phyloP scores from a whole-genome alignment of 1,140 invertebrate species.

The Lucilia cuprina region DNA sequence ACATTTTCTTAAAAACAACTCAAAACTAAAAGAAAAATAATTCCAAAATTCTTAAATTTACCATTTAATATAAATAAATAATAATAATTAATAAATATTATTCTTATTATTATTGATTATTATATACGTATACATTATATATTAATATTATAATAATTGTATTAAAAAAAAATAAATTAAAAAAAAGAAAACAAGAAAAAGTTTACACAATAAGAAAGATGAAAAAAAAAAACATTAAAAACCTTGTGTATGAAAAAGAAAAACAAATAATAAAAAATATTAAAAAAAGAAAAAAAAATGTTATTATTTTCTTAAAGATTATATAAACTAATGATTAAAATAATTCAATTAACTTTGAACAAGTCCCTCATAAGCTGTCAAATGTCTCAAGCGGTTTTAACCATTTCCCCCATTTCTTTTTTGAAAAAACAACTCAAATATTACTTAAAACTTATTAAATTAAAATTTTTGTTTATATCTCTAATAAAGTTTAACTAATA shows the following conservation, averaged over 20 bases:
- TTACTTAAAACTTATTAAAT: no score
- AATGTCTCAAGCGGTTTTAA: no score
- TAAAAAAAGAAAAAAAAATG: neutral
- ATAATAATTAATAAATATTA: neutral
- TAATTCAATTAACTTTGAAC: no score
- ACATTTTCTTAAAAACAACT: neutral
- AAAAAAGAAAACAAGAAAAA: slow-evolving; percentile 12
- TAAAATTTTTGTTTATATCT: no score
- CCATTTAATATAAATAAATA: neutral
- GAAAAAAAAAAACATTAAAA: neutral
- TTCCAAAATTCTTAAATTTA: slow-evolving; percentile 4
- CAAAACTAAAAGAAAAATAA: neutral
- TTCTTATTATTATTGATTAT: slow-evolving; percentile 10
- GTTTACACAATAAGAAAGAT: slow-evolving; percentile 21
- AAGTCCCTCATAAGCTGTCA: no score
- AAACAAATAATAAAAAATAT: neutral
- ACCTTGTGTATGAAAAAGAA: neutral
- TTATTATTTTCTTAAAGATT: neutral
- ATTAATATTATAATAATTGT: slow-evolving; percentile 10
- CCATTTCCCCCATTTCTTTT: no score
- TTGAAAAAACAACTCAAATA: no score
- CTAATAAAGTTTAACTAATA: no score
- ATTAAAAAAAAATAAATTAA: slow-evolving; percentile 21
- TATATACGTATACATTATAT: slow-evolving; percentile 4
- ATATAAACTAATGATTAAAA: no score